These are phyloP conservation scores for Propithecus deckenii DNA, from an alignment of 2,797 vertebrate species.

Conservation along the genomic window DNA sequence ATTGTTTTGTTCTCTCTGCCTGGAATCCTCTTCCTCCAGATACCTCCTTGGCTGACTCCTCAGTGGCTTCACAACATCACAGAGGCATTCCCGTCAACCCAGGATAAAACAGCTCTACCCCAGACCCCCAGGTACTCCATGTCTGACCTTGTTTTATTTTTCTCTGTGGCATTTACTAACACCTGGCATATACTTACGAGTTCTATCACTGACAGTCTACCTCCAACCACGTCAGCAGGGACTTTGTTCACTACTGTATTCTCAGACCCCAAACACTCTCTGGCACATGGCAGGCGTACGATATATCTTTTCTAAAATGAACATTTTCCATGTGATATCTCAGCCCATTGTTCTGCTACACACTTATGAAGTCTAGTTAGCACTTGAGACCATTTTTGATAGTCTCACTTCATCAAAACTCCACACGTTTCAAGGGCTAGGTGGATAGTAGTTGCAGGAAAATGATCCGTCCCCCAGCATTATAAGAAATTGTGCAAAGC, in stretches of 20 bases:
- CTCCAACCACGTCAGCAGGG: not conserved
- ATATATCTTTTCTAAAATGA: slow-evolving; percentile 5
- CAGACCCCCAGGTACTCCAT: not conserved
- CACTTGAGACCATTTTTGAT: not conserved
- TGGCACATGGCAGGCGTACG: not conserved
- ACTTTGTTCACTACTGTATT: not conserved
- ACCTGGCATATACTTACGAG: not conserved
- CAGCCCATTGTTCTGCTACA: not conserved
- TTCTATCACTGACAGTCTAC: not conserved
- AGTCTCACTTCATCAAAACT: not conserved
- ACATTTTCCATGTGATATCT: not conserved
- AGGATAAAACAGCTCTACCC: not conserved
- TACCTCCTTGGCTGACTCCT: not conserved
- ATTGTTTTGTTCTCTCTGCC: not conserved
- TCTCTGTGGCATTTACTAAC: not conserved
- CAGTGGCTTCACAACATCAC: not conserved
- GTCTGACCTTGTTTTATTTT: not conserved
- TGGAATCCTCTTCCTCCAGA: not conserved
- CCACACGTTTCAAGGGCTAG: not conserved
- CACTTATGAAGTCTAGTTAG: not conserved
- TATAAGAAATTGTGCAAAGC: not conserved
- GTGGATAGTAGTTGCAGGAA: not conserved
- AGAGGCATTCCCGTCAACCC: not conserved
- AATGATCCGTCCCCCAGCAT: not conserved
- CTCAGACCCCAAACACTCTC: not conserved